Evolutionary conservation across 1,140 invertebrate genomes (phyloP), one percentile per base, ranked within the genome.

Genomic region (Diachasma alloeum): DNA sequence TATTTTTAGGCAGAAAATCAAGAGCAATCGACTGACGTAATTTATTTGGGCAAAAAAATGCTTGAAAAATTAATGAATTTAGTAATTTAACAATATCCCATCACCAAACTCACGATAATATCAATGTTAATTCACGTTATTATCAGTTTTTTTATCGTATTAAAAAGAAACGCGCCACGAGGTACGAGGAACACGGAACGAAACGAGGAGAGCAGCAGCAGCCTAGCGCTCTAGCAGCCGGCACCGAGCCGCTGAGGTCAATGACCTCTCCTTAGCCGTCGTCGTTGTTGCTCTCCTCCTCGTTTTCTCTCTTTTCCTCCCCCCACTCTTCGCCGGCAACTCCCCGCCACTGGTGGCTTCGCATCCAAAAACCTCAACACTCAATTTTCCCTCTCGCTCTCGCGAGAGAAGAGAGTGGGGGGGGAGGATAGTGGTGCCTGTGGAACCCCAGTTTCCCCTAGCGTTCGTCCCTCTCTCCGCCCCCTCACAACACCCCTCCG

Each of bases 161-260:
- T 80, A 83, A 81, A 87, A 75, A 76, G 74, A 78, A 75, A 79
- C 81, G 81, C 78, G 81, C 84, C 48, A 83, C 83, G 80, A 79
- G 80, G 80, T 81, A 81, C 74, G 74, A 53, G 48, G 48, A 81
- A 81, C 80, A 80, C 83, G 80, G 80, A 80, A 80, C 80, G 83
- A 83, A 83, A 82, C 81, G 80, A 68, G 75, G 80, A 68, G 75
- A 76, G 74, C 78, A 72, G 69, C 75, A 66, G 75, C 31, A 31
- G 31, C 31, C 74, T 83, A 83, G 85, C 83, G 85, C 85, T 87
- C 85, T 85, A 88, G 85, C 88, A 88, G 88, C 87, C 87, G 87
- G 86, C 86, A 89, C 85, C 86, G 82, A 87, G 86, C 87, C 85
- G 87, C 87, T 87, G 81, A 81, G 88, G 88, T 89, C 88, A 89